phyloP scores from a whole-genome alignment of 2,113 vertebrate species.

The Phaethornis superciliosus region DNA sequence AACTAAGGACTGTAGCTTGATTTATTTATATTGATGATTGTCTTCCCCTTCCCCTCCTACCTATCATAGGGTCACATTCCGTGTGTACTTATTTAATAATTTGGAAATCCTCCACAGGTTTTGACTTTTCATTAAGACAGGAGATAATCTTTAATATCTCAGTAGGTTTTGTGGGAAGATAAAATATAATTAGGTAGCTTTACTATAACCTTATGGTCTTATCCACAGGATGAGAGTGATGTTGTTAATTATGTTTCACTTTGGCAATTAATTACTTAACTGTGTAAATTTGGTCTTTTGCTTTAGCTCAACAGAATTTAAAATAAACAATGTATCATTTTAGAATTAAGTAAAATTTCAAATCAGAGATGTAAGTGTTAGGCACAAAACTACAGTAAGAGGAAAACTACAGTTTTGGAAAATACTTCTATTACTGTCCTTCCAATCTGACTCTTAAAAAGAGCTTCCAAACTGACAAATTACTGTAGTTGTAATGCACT shows the following conservation, averaged over 20 bases:
- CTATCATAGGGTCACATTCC: rapidly evolving
- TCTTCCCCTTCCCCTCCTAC: neutral
- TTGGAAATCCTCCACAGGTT: neutral
- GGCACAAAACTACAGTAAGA: neutral
- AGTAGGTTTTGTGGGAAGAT: neutral
- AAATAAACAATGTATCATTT: neutral
- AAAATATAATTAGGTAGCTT: neutral
- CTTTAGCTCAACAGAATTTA: neutral
- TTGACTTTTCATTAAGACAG: neutral
- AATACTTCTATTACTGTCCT: neutral
- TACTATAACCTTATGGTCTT: neutral
- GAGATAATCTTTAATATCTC: neutral
- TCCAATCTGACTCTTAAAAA: neutral
- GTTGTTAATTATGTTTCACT: neutral
- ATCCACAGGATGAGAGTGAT: neutral
- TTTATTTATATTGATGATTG: neutral
- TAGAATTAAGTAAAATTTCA: neutral
- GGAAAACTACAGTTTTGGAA: neutral
- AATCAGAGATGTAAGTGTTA: neutral
- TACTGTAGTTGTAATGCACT: neutral
- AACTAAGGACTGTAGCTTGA: neutral
- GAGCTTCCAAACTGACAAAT: neutral
- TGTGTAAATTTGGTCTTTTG: neutral
- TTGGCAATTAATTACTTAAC: neutral
- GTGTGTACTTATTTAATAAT: neutral